Evolutionary conservation across 2,113 vertebrate genomes (phyloP), one percentile per base, ranked within the genome.

Genomic region (Salvelinus alpinus): DNA sequence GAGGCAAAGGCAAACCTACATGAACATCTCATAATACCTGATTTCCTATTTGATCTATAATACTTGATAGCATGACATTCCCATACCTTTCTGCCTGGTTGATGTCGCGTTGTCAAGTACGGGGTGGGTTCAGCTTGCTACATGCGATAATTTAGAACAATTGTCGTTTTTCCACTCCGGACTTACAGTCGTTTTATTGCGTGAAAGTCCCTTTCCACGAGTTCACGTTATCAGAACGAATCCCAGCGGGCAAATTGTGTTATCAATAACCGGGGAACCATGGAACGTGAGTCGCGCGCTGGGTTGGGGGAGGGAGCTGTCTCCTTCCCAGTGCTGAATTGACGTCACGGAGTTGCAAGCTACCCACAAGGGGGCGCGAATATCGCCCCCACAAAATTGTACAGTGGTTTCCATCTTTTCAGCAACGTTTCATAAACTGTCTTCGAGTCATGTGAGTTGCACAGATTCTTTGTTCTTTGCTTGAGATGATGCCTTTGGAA

Each of bases 321-420:
- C 88, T 90, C 88, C 82, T 88, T 90, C 88, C 87, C 88, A 70
- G 93, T 92, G 92, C 93, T 94, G 90, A 92, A 94, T 89, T 92
- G 90, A 93, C 92, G 92, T 92, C 91, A 94, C 90, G 85, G 84
- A 87, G 73, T 80, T 75, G 88, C 67, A 68, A 72, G 71, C 59
- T 81, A 64, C 25, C 87, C 91, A 34, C 77, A 0, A 88, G 89
- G 86, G 88, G 91, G 91, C 92, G 91, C 88, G 86, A 38, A 48
- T 51, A 27, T 2, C 7, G 2, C 38, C 70, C 27, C 29, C n/a
- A 47, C 81, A 66, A 71, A 78, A 64, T 70, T 14, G 48, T 71
- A 8, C 22, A 72, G 47, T 71, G 77, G 70, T 76, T 86, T 71
- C 47, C 70, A 78, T 77, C 62, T 72, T 70, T 25, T 22, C 78